These are phyloP conservation scores for Phenganax subtilis DNA, from an alignment of 92 coral and sea anemone genomes.

Conservation along the genomic window DNA sequence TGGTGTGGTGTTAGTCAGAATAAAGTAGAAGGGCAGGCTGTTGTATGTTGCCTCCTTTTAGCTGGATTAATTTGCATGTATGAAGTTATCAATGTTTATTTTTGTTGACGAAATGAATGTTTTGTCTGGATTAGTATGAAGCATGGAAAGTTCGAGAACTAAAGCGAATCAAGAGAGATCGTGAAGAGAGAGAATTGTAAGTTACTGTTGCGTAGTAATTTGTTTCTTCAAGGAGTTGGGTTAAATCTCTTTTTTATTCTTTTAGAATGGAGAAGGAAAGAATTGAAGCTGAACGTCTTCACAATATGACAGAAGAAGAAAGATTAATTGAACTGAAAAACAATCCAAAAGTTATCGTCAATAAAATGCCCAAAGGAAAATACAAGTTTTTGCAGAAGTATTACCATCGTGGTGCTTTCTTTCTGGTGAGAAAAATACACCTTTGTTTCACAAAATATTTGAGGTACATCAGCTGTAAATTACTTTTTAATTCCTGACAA, in stretches of 20 bases:
- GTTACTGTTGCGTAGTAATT: conserved; percentile 12
- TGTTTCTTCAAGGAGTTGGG: neutral
- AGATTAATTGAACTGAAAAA: conserved; percentile 64
- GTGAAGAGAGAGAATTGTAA: conserved; percentile 94
- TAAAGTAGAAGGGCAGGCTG: too few relatives aligned
- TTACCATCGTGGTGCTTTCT: conserved; percentile 89
- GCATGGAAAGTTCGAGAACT: conserved; percentile 94
- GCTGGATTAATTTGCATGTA: too few relatives aligned
- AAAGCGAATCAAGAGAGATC: conserved; percentile 83
- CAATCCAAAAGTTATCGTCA: conserved; percentile 70
- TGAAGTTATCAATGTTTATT: neutral
- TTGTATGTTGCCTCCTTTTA: too few relatives aligned
- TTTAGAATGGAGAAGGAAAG: conserved; percentile 78
- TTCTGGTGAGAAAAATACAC: conserved; percentile 57
- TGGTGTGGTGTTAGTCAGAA: too few relatives aligned
- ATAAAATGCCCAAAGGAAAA: conserved; percentile 84
- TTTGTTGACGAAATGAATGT: neutral
- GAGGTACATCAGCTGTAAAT: neutral
- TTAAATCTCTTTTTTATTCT: neutral
- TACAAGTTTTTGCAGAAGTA: conserved; percentile 93
- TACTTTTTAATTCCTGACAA: neutral
- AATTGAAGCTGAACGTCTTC: conserved; percentile 71
- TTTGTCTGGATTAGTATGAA: conserved; percentile 56
- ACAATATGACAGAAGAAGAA: conserved; percentile 77
- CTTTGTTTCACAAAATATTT: neutral